These are phyloP conservation scores for Hypanus sabinus DNA, from an alignment of 2,113 vertebrate genomes.

Conservation along the genomic window DNA sequence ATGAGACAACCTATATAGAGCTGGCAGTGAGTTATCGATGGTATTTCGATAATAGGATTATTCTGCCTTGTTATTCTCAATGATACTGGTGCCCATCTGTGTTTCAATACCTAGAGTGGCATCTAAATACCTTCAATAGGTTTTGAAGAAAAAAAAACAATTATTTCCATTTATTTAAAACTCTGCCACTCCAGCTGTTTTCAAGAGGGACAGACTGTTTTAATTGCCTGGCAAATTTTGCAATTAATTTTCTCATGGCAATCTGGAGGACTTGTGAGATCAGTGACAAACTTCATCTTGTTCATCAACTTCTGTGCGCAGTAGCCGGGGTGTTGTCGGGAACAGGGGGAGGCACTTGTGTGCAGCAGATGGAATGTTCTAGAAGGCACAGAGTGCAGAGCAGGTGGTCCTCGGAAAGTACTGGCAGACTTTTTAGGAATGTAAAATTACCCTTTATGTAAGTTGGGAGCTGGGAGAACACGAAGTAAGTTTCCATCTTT, in stretches of 20 bases:
- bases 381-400: not conserved
- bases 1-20: slow-evolving; percentile 18
- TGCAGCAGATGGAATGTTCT: not conserved
- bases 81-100: slow-evolving; percentile 27
- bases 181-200: slow-evolving; percentile 34
- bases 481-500: not conserved
- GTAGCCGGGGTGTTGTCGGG: not conserved
- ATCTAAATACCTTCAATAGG: slow-evolving; percentile 26
- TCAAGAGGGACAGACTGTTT: slow-evolving; percentile 22
- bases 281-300: not conserved
- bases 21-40: slow-evolving; percentile 16
- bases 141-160: slow-evolving; percentile 15
- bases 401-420: not conserved
- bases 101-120: not conserved
- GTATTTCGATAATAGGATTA: slow-evolving; percentile 34
- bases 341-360: not conserved
- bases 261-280: slow-evolving; percentile 18
- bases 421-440: no score
- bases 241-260: slow-evolving; percentile 12
- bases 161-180: slow-evolving; percentile 31
- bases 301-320: not conserved
- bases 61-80: slow-evolving; percentile 31
- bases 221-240: slow-evolving; percentile 27
- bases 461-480: no score
- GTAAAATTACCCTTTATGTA: no score